Evolutionary conservation across 2,113 vertebrate genomes (phyloP).

Genomic region (Tragulus kanchil): DNA sequence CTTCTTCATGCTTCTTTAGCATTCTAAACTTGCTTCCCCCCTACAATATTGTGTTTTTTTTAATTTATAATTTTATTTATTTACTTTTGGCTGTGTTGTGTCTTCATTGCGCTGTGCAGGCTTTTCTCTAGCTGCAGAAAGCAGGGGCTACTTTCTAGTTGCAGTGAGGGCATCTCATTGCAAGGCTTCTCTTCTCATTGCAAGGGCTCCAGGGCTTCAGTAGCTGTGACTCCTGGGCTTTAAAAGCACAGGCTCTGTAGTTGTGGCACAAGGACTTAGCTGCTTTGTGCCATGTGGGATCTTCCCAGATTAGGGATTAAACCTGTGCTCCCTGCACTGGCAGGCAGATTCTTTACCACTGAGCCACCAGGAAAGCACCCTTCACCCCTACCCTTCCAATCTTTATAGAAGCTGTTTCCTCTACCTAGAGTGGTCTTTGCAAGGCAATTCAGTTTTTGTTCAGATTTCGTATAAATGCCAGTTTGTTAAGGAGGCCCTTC

Average conservation of each 20-base stretch:
- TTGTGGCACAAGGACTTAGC: not conserved
- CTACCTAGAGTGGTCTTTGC: not conserved
- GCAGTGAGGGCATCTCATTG: not conserved
- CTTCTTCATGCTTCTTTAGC: not conserved
- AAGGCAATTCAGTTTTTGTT: not conserved
- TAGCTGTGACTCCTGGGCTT: not conserved
- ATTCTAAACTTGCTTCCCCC: not conserved
- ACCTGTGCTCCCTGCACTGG: not conserved
- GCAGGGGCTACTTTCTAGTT: not conserved
- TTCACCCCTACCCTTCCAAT: accelerated
- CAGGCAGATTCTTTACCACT: not conserved
- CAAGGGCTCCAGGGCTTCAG: not conserved
- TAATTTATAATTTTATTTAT: not conserved
- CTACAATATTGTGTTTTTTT: not conserved
- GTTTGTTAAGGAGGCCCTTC: not conserved
- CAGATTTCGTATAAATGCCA: slow-evolving; percentile 32
- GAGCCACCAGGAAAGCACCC: not conserved
- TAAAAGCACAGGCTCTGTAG: not conserved
- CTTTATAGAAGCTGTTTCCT: not conserved
- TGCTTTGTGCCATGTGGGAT: not conserved
- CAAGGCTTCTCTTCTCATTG: not conserved
- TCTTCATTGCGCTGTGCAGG: not conserved
- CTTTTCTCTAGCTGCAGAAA: not conserved
- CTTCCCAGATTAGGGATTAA: not conserved
- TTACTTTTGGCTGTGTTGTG: not conserved